These are phyloP conservation scores for Arrhamphus sclerolepis DNA, from an alignment of 2,797 vertebrate species.

Conservation along the genomic window DNA sequence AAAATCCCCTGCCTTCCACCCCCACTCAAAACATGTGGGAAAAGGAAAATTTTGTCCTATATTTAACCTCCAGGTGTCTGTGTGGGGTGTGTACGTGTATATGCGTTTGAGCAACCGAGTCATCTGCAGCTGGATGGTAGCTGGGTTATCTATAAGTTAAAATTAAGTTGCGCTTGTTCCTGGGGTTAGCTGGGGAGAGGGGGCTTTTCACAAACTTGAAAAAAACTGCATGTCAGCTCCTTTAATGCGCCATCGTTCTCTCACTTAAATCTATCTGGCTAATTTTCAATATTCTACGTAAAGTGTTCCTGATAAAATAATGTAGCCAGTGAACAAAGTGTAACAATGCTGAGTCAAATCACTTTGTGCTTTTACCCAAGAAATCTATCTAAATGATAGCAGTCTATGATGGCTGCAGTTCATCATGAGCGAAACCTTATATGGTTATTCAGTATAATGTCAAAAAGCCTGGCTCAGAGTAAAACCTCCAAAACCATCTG, in stretches of 20 bases:
- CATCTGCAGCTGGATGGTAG: conserved; percentile 62
- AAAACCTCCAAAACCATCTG: conserved; percentile 53
- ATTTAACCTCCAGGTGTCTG: conserved; percentile 82
- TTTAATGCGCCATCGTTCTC: conserved; percentile 26
- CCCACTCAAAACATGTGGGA: conserved; percentile 70
- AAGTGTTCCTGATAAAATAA: conserved; percentile 38
- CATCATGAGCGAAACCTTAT: conserved; percentile 37
- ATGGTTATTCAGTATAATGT: conserved; percentile 44
- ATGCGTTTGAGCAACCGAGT: conserved; percentile 59
- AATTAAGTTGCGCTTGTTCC: conserved; percentile 20
- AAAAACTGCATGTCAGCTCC: conserved; percentile 28
- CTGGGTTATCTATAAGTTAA: conserved; percentile 49
- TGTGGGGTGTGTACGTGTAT: conserved; percentile 30
- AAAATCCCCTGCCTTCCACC: conserved; percentile 71
- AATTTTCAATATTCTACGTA: conserved; percentile 18
- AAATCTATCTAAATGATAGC: conserved; percentile 45
- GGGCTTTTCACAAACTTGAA: conserved; percentile 33
- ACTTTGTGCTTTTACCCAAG: conserved; percentile 59
- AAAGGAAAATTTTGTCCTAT: conserved; percentile 81
- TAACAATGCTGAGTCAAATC: conserved; percentile 69
- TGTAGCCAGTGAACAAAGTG: conserved; percentile 46
- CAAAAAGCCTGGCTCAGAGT: conserved; percentile 59
- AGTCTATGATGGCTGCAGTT: conserved; percentile 33
- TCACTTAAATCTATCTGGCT: conserved; percentile 36
- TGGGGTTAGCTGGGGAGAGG: conserved; percentile 7